Conservation (phyloP, 2,797 vertebrate species). For the Eupleurogrammus muticus region DNA sequence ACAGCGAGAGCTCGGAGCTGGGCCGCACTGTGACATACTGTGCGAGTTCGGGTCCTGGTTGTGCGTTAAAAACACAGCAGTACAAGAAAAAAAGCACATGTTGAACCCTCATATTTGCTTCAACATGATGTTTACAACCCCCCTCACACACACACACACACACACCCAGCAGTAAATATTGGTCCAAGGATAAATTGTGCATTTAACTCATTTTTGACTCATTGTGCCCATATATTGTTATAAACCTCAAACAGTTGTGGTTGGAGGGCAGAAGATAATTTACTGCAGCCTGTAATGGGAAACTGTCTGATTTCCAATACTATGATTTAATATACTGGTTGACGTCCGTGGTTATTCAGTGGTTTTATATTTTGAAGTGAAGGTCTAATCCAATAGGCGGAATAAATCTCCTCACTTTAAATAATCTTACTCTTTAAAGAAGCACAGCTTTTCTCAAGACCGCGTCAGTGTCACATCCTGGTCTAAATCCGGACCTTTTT, state of each 20-base stretch:
- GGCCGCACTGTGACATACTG: conserved; percentile 34
- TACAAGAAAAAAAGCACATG: conserved; percentile 73
- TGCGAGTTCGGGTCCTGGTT: conserved; percentile 34
- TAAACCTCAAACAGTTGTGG: conserved; percentile 16
- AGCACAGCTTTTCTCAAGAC: neutral
- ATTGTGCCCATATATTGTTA: conserved; percentile 45
- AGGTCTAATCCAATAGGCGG: neutral
- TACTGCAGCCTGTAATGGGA: conserved; percentile 1
- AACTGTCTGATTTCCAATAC: neutral
- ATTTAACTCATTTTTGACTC: conserved; percentile 46
- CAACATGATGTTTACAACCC: too few relatives aligned
- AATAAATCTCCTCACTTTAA: neutral
- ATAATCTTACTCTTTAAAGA: neutral
- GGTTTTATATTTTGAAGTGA: neutral
- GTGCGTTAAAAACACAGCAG: conserved; percentile 54
- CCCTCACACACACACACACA: conserved; percentile 18
- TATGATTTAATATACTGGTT: neutral
- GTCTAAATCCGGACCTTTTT: conserved; percentile 10
- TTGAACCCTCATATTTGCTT: conserved; percentile 51
- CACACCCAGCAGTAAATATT: conserved; percentile 49
- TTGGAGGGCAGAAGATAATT: conserved; percentile 8
- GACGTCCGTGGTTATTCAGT: neutral
- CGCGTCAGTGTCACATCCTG: neutral
- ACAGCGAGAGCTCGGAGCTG: conserved; percentile 8
- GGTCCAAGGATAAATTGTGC: conserved; percentile 76